Percentiles rank a stretch among this genome's conserved stretches.
Conservation (phyloP, 2,113 vertebrate genomes). For the Microcebus griseorufus region DNA sequence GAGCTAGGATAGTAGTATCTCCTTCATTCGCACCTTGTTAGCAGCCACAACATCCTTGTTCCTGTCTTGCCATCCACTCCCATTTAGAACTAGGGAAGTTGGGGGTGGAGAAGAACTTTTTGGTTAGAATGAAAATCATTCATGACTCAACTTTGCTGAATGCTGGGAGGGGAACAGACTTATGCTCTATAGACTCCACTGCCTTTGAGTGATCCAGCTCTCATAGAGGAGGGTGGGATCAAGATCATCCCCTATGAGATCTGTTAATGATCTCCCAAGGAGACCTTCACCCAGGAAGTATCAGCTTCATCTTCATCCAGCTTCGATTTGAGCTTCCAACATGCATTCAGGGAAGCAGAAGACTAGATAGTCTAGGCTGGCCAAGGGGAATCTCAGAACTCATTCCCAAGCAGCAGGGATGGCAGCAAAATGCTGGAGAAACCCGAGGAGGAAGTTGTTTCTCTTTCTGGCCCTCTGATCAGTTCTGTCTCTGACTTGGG, state of each 20-base stretch:
- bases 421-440: too few relatives aligned
- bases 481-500: too few relatives aligned
- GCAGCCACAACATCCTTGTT: neutral
- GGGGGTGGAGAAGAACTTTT: neutral
- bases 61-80: neutral
- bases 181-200: too few relatives aligned
- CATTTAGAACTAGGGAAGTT: neutral
- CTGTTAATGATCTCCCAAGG: neutral
- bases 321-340: neutral
- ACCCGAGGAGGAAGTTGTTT: too few relatives aligned
- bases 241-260: neutral
- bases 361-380: too few relatives aligned
- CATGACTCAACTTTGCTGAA: neutral
- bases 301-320: neutral
- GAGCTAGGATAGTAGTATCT: neutral
- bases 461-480: too few relatives aligned
- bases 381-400: too few relatives aligned
- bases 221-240: neutral
- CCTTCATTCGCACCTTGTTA: too few relatives aligned
- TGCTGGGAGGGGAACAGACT: too few relatives aligned
- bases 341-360: too few relatives aligned
- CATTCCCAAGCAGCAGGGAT: too few relatives aligned
- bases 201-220: neutral
- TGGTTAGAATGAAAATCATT: neutral
- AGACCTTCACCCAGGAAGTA: neutral